Base-by-base conservation (phyloP, 2,888 invertebrate species). In the Chrysomela aeneicollis region DNA sequence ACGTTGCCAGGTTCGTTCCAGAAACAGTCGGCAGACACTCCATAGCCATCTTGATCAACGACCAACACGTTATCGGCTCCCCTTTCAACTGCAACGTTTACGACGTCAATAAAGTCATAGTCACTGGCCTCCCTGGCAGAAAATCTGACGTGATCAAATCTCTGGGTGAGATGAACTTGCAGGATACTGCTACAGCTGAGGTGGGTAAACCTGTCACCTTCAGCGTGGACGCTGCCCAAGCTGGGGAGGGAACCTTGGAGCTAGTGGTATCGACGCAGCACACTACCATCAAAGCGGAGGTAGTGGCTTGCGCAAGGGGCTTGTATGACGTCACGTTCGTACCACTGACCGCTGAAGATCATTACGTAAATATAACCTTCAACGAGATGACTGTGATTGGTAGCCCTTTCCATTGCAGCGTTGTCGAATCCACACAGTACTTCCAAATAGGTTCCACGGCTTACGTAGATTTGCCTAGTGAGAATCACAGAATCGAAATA, bases 1-100 rank as follows among this genome's bases (percentile, higher is more conserved):
- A 91, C 80, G 88, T 89, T 3, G 91, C 91, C 9, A 86, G 90
- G 22, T 97, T 95, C 80, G 89, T 91, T 0, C 96, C 97, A 0
- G 89, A 89, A 66, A 92, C 92, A 73, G 96, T 97, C 17, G 95
- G 95, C 0, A 87, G 96, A 0, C 95, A 96, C 81, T 89, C 91
- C 66, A 89, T 96, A 46, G 90, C 92, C 67, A 90, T 96, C 22
- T 87, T 92, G 21, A 89, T 94, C 55, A 93, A 93, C 61, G 93
- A 92, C 32, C 90, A 94, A 70, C 92, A 93, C 58, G 92, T 97
- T 2, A 91, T 91, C 64, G 96, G 96, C 1, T 95, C 95, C 18
- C 97, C 97, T 0, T 96, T 95, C 82, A 92, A 92, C 18, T 97
- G 97, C 82, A 95, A 97, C 80, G 94, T 96, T 37, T 97, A 96